Conservation (phyloP, 2,888 invertebrate genomes). For the Drosophila helvetica region DNA sequence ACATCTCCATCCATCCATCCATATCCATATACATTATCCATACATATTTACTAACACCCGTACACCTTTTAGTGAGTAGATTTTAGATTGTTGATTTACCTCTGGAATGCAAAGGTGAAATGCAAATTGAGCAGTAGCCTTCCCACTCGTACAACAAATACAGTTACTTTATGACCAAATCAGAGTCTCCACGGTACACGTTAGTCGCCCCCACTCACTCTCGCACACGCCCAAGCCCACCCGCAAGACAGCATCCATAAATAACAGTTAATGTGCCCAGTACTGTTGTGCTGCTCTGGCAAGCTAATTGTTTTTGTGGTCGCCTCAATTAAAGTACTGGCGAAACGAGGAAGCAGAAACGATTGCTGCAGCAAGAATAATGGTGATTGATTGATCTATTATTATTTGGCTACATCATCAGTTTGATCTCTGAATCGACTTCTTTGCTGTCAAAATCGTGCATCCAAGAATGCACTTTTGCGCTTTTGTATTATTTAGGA, state of each 20-base stretch:
- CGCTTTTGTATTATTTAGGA: neutral
- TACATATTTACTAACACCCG: slow-evolving; percentile 11
- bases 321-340: slow-evolving; percentile 50
- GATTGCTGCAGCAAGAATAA: neutral
- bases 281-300: slow-evolving; percentile 15
- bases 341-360: neutral
- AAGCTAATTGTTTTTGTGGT: slow-evolving; percentile 72
- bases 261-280: slow-evolving; percentile 62
- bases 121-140: slow-evolving; percentile 40
- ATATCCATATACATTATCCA: slow-evolving; percentile 21
- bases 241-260: slow-evolving; percentile 65
- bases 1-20: slow-evolving; percentile 5
- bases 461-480: neutral
- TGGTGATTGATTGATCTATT: neutral
- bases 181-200: slow-evolving; percentile 34
- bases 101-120: slow-evolving; percentile 21
- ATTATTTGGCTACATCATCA: neutral
- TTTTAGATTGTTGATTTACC: slow-evolving; percentile 41
- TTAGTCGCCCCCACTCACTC: slow-evolving; percentile 42
- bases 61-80: slow-evolving; percentile 35
- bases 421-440: neutral
- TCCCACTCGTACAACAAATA: slow-evolving; percentile 41
- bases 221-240: slow-evolving; percentile 20
- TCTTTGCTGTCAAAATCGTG: neutral
- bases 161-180: slow-evolving; percentile 46